Base-by-base conservation (phyloP, 2,797 vertebrate species). In the Pelochelys cantorii region DNA sequence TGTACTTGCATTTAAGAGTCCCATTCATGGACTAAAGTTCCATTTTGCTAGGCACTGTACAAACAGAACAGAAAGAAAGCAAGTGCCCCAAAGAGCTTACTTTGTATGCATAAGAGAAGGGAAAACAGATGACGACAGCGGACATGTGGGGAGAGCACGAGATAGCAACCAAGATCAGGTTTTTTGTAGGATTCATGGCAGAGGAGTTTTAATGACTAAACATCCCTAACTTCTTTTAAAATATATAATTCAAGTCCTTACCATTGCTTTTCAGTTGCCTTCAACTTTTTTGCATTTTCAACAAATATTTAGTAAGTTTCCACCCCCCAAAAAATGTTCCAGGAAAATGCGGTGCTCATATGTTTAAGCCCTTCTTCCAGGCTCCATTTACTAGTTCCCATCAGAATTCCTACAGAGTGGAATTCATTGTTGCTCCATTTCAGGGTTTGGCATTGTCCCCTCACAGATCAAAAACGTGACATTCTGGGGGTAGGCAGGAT, bases 1-100 rank as follows among this genome's bases (percentile, higher is more conserved):
- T 84, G 88, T 57, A 95, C 89, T 53, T 79, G 3, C 82, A 89
- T 83, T 92, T 91, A 71, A 25, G 79, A 81, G 42, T 0, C 23
- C 78, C 22, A 42, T 62, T 87, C 53, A 29, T 0, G 84, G 90
- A 91, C 87, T 88, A 95, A 93, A 95, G 81, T 18, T 60, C 12
- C 37, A 6, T 91, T 84, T 7, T 3, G 65, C 2, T 5, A 68
- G 34, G 6, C 48, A 60, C 1, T 79, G 82, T 91, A 82, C 85
- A 93, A 87, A 87, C 59, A 42, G n/a, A 71, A 74, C 18, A 34
- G 25, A 42, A 48, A 74, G 22, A 74, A 42, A 74, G 34, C 71
- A 42, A 42, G 20, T 74, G 37, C 34, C 37, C 57, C 77, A 23
- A 1, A 31, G 77, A 92, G 48, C 55, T 56, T 86, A 74, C 84